Evolutionary conservation across 2,888 invertebrate genomes (phyloP).

Genomic region (Polylopha cassiicola): DNA sequence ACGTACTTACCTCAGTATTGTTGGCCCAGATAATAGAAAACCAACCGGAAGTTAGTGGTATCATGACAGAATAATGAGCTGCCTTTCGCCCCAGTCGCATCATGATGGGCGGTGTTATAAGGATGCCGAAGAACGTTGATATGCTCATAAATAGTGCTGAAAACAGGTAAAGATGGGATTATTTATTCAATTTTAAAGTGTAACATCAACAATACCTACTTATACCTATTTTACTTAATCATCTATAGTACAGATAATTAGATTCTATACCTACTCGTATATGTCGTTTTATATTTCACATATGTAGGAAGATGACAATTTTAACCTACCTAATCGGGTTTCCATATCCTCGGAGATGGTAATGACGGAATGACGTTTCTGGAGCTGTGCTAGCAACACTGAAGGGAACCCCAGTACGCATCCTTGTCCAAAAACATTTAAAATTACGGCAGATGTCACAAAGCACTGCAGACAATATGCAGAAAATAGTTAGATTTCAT

Average conservation of each 20-base stretch:
- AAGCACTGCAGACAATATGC: no score
- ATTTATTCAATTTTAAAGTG: no score
- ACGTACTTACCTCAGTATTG: conserved; percentile 37
- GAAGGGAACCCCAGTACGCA: conserved; percentile 71
- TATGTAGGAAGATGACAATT: no score
- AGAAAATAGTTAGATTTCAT: no score
- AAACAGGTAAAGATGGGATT: no score
- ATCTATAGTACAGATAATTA: no score
- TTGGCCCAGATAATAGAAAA: conserved; percentile 54
- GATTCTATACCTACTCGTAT: no score
- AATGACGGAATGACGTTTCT: conserved; percentile 38
- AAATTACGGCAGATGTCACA: conserved; percentile 45
- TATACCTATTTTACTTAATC: background rate
- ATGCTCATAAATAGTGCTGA: conserved; percentile 42
- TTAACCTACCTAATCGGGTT: conserved; percentile 74
- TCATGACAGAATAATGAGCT: conserved; percentile 60
- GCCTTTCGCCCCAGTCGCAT: conserved; percentile 68
- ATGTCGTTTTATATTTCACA: no score
- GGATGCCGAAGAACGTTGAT: conserved; percentile 38
- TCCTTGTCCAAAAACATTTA: conserved; percentile 47
- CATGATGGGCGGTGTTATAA: conserved; percentile 53
- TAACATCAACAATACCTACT: no score
- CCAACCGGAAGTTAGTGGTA: conserved; percentile 72
- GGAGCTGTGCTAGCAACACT: conserved; percentile 74
- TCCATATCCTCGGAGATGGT: conserved; percentile 47